Conservation (phyloP, 2,888 invertebrate genomes). For the Melieria crassipennis region DNA sequence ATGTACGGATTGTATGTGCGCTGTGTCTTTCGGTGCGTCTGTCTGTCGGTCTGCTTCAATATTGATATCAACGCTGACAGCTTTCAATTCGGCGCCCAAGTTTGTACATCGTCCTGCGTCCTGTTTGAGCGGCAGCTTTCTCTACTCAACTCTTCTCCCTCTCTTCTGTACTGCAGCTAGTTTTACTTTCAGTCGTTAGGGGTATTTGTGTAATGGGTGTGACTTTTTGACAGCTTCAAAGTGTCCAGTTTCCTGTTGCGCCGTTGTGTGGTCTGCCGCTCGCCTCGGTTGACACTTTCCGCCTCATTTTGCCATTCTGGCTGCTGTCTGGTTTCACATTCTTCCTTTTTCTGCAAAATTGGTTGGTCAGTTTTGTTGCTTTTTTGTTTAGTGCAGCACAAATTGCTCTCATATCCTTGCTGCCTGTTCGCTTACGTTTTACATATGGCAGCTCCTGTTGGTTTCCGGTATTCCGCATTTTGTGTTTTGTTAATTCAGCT, state of each 20-base stretch:
- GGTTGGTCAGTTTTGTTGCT: not conserved
- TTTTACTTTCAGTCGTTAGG: not conserved
- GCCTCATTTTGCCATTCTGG: not conserved
- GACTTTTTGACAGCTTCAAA: slow-evolving; percentile 57
- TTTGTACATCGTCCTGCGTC: too few species aligned
- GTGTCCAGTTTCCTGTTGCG: slow-evolving; percentile 43
- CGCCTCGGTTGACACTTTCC: not conserved
- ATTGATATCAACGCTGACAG: slow-evolving; percentile 34
- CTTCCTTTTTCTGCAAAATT: not conserved
- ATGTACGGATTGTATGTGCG: not conserved
- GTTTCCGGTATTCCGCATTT: slow-evolving; percentile 9
- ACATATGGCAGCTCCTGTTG: slow-evolving; percentile 16
- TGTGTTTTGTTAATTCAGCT: slow-evolving; percentile 26
- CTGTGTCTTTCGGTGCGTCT: slow-evolving; percentile 2
- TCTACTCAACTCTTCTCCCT: slow-evolving; percentile 15
- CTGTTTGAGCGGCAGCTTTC: not conserved
- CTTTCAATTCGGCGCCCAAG: not conserved
- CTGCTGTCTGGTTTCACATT: not conserved
- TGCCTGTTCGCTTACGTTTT: not conserved
- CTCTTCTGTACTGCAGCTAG: too few species aligned
- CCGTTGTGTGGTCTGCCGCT: slow-evolving; percentile 18
- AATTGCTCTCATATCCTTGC: not conserved
- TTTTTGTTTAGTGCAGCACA: slow-evolving; percentile 5
- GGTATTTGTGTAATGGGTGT: slow-evolving; percentile 50
- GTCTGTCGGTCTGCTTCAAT: slow-evolving; percentile 24